phyloP scores from a whole-genome alignment of 2,113 vertebrate species.

The Recurvirostra avosetta region DNA sequence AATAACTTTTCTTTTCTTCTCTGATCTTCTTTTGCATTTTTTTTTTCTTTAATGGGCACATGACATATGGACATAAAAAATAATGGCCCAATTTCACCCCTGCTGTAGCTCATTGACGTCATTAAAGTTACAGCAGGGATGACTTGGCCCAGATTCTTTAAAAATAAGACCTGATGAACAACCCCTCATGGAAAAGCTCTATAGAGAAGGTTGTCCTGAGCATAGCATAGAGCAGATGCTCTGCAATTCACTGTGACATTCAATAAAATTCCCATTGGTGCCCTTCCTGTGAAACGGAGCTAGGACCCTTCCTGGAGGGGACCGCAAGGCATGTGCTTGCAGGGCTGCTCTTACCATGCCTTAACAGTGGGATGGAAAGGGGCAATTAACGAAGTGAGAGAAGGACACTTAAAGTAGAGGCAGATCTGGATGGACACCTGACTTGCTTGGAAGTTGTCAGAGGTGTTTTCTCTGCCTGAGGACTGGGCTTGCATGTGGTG shows the following conservation, averaged over 20 bases:
- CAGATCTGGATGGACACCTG: neutral
- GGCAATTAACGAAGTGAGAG: neutral
- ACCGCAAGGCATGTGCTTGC: neutral
- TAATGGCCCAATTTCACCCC: constrained; percentile 64
- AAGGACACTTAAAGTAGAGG: neutral
- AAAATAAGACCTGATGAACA: constrained; percentile 61
- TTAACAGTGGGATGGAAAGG: neutral
- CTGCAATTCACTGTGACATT: neutral
- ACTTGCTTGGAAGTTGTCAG: neutral
- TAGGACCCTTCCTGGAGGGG: neutral
- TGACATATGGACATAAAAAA: constrained; percentile 63
- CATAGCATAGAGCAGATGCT: neutral
- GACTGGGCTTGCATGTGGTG: neutral
- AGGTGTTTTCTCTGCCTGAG: neutral
- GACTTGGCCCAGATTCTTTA: constrained; percentile 67
- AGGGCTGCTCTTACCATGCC: neutral
- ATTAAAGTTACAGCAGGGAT: constrained; percentile 65
- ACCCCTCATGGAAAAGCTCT: constrained; percentile 48
- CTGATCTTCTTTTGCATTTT: constrained; percentile 8
- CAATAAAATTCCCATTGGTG: neutral
- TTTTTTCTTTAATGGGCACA: constrained; percentile 40
- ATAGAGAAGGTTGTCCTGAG: constrained; percentile 29
- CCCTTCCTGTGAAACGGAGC: neutral
- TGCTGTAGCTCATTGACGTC: constrained; percentile 65
- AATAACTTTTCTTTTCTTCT: constrained; percentile 43